Evolutionary conservation across 2,888 invertebrate species (phyloP).

Genomic region (Leucoptera coffeella): DNA sequence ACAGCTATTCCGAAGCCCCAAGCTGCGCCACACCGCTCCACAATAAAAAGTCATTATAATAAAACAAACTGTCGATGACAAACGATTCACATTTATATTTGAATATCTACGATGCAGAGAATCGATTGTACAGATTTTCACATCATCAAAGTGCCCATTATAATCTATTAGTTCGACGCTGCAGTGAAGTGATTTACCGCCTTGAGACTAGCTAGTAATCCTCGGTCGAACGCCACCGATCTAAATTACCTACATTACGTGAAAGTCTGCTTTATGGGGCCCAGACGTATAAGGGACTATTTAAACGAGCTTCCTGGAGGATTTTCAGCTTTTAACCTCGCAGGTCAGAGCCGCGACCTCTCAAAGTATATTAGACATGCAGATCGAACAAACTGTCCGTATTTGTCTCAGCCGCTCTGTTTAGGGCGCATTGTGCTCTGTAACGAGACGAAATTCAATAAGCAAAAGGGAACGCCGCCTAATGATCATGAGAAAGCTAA

Average conservation of each 20-base stretch:
- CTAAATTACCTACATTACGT: constrained; percentile 28
- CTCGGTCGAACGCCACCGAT: constrained; percentile 4
- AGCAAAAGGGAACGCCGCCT: no score
- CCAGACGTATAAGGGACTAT: constrained; percentile 26
- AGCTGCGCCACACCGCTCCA: no score
- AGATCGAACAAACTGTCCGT: no score
- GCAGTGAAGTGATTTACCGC: no score
- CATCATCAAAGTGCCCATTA: not conserved
- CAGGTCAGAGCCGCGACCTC: constrained; percentile 16
- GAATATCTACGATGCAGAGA: not conserved
- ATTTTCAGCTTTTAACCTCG: constrained; percentile 12
- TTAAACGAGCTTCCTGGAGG: constrained; percentile 14
- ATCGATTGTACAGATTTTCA: not conserved
- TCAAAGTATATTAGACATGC: constrained; percentile 20
- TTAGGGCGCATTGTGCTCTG: not conserved
- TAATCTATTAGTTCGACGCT: no score
- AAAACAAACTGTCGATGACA: no score
- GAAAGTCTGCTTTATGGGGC: constrained; percentile 20
- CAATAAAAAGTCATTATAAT: no score
- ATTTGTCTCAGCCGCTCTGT: not conserved
- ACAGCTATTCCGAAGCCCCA: no score
- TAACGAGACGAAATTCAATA: no score
- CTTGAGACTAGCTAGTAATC: no score
- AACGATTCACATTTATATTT: no score
- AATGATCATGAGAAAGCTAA: no score